Evolutionary conservation across 2,888 invertebrate genomes (phyloP), one percentile per base, ranked within the genome.

Genomic region (Celastrina argiolus): DNA sequence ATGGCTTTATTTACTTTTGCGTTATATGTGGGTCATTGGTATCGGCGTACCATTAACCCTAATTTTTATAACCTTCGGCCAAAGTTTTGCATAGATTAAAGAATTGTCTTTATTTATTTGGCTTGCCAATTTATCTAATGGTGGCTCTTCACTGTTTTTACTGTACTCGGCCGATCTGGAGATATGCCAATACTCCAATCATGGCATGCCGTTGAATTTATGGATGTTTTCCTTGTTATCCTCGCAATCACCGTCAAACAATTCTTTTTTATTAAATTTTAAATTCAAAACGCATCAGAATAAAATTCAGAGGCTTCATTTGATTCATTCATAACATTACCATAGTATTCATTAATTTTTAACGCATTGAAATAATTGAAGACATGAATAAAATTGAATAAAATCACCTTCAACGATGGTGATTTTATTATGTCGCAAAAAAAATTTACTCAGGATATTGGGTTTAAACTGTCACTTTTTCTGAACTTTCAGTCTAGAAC

Each of bases 1-100:
- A 39, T 22, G 26, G 26, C 3, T 22, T n/a, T 61, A 36, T 61
- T 61, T 61, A 61, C 61, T 12, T 34, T 36, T 10, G 18, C 31
- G 10, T 61, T 34, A 31, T 31, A 59, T 59, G 34, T 61, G 22
- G 61, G 61, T 61, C 61, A 61, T 36, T 61, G 61, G 34, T 14
- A 61, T 14, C 16, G 12, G 1, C n/a, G n/a, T n/a, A 56, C 8
- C 36, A 36, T n/a, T 34, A 59, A 12, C 22, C 36, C 22, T 61
- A 39, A 39, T 61, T 61, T 61, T 12, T 36, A 22, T 61, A 18
- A 39, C 39, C 61, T 61, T 36, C 14, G 22, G 28, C 28, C 5
- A 7, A 58, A n/a, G 58, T 59, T 59, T 59, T 39, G 39, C 61
- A 36, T 18, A 39, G 2, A 39, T 39, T 56, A 51, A 12, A 14